Conservation (phyloP, 2,888 invertebrate genomes). For the Mythimna albipuncta region DNA sequence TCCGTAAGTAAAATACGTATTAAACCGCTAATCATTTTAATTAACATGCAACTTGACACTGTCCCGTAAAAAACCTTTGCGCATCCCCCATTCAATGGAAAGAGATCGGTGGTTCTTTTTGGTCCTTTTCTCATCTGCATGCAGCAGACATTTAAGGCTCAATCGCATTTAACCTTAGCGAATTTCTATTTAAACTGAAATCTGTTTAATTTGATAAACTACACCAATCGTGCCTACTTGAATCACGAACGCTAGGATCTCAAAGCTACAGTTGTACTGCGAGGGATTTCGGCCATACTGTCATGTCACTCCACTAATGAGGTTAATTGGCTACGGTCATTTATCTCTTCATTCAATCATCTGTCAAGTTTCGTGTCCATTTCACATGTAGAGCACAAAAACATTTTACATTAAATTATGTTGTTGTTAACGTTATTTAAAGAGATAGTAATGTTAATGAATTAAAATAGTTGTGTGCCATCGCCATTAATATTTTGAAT, state of each 20-base stretch:
- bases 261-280: constrained; percentile 4
- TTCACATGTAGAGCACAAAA: constrained; percentile 3
- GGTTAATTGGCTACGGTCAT: constrained; percentile 56
- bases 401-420: not conserved
- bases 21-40: too few species aligned
- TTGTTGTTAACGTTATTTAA: not conserved
- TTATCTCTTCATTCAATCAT: constrained; percentile 48
- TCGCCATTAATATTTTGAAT: not conserved
- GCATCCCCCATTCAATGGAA: too few species aligned
- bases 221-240: constrained; percentile 10
- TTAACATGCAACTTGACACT: too few species aligned
- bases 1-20: too few species aligned
- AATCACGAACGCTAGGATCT: constrained; percentile 17
- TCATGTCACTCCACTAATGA: constrained; percentile 39
- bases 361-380: constrained; percentile 18
- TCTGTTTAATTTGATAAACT: constrained; percentile 27
- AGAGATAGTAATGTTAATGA: not conserved
- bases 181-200: not conserved
- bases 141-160: not conserved
- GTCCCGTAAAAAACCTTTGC: too few species aligned
- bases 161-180: not conserved
- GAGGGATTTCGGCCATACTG: constrained; percentile 34
- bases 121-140: not conserved
- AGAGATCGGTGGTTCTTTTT: not conserved
- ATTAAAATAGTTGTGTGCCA: not conserved